Evolutionary conservation across 2,797 vertebrate species (phyloP), one percentile per base, ranked within the genome.

Genomic region (Myiothlypis chrysogaster): DNA sequence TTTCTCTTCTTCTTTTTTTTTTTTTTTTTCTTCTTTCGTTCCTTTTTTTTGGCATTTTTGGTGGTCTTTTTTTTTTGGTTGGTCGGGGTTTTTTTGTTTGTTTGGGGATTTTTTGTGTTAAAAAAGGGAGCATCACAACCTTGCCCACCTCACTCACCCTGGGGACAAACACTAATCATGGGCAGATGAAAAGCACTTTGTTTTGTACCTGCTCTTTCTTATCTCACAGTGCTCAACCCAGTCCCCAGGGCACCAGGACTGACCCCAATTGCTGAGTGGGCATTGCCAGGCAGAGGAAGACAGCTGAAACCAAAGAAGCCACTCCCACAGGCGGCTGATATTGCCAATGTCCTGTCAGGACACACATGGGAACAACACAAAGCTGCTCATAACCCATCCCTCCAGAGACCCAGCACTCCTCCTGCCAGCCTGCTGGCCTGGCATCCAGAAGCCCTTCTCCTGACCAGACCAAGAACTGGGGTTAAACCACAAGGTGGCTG

Each of bases 221-320:
- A 56, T 15, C n/a, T 72, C 34, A 6, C 16, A 10, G 46, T 15
- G 30, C 69, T 70, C 47, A 57, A 8, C 23, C 5, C 24, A 35
- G 50, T 53, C 50, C 47, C n/a, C 39, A 47, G 46, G 14, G 21
- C 0, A 0, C 30, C 35, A 55, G 64, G 34, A 53, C 23, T 60
- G 39, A 69, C 23, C n/a, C 23, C 32, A 61, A 14, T 10, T n/a
- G 16, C 8, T 0, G 0, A 75, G 25, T 1, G 1, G 39, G 43
- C 34, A 20, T 18, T 75, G 34, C 34, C 4, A 3, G n/a, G 34
- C 20, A 41, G 30, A 53, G 8, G 25, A 79, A 68, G 41, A 55
- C 1, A 9, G 21, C 25, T 55, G 55, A 84, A 77, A 59, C 50
- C 1, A 0, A 81, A 66, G 14, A 55, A 65, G 14, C 16, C 34